Evolutionary conservation across 2,888 invertebrate genomes (phyloP).

Genomic region (Amorpha juglandis): DNA sequence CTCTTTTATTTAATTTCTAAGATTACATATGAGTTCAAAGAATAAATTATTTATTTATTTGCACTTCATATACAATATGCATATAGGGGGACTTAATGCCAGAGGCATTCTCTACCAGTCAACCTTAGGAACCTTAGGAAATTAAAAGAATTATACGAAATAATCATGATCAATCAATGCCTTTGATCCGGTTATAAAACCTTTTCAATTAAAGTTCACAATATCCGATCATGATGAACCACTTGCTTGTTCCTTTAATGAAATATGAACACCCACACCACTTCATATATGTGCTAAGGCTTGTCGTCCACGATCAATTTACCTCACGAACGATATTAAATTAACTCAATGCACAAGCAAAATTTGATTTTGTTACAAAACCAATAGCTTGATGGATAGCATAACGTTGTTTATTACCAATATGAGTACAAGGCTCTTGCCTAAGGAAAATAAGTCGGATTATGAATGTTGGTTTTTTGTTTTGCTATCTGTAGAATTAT

Average conservation of each 20-base stretch:
- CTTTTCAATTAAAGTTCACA: conserved; percentile 71
- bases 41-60: no score
- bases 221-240: conserved; percentile 65
- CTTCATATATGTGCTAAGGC: conserved; percentile 40
- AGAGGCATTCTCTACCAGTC: no score
- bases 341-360: conserved; percentile 32
- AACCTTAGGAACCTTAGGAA: no score
- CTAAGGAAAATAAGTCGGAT: not conserved
- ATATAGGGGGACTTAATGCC: no score
- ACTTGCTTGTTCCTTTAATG: conserved; percentile 65
- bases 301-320: conserved; percentile 17
- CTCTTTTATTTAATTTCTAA: conserved; percentile 27
- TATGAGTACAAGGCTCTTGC: not conserved
- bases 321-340: conserved; percentile 1
- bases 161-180: conserved; percentile 67
- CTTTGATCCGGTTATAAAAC: conserved; percentile 59
- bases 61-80: no score
- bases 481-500: not conserved
- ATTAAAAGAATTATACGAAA: conserved; percentile 42
- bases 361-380: not conserved
- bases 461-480: not conserved
- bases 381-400: conserved; percentile 20
- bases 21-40: no score
- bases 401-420: not conserved
- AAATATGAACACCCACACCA: conserved; percentile 69